phyloP scores from a whole-genome alignment of 2,797 vertebrate genomes.

The Harpagifer antarcticus region DNA sequence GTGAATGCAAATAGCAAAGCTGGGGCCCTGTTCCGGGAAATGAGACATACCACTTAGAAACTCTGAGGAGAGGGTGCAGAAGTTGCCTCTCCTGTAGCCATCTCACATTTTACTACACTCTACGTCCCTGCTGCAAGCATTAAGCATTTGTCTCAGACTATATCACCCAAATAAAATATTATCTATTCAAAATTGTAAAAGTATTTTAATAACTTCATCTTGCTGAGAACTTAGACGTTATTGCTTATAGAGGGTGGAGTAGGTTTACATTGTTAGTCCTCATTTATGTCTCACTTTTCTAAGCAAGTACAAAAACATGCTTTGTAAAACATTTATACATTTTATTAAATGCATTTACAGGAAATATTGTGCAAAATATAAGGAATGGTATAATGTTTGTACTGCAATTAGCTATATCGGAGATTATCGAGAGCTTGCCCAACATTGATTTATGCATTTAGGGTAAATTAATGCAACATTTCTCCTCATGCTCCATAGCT shows the following conservation, averaged over 20 bases:
- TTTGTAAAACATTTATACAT: no score
- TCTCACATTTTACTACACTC: background rate
- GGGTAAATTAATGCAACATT: constrained; percentile 45
- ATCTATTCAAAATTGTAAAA: background rate
- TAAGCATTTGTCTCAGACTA: background rate
- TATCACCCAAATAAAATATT: background rate
- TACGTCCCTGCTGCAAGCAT: background rate
- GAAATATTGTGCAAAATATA: no score
- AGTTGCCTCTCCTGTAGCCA: constrained; percentile 12
- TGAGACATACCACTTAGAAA: constrained; percentile 29
- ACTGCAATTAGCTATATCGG: no score
- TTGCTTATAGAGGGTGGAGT: no score
- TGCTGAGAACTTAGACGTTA: no score
- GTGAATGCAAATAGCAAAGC: constrained; percentile 32
- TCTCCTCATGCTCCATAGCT: constrained; percentile 42
- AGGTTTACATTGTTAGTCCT: no score
- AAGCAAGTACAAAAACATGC: no score
- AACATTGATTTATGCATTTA: constrained; percentile 46
- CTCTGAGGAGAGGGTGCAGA: constrained; percentile 26
- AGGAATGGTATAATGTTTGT: no score
- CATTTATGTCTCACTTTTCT: no score
- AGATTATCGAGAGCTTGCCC: background rate
- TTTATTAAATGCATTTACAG: no score
- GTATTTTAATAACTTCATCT: no score
- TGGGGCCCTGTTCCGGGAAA: constrained; percentile 32